These are phyloP conservation scores for Phalacrocorax aristotelis DNA, from an alignment of 2,113 vertebrate genomes.

Conservation along the genomic window DNA sequence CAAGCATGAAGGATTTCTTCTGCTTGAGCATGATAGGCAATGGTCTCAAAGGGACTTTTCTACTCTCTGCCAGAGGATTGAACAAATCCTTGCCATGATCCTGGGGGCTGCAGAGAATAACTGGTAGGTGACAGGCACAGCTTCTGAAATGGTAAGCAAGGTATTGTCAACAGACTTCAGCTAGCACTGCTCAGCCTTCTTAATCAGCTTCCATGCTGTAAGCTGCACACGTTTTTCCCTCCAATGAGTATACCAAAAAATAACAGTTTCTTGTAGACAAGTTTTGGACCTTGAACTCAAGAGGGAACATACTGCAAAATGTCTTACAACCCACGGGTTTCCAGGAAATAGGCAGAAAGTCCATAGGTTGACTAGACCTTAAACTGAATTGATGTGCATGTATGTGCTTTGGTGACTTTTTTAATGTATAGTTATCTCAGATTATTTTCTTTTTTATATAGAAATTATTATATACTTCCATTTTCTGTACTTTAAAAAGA, in stretches of 20 bases:
- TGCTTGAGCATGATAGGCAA: background rate
- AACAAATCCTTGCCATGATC: background rate
- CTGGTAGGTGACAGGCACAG: background rate
- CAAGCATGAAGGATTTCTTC: background rate
- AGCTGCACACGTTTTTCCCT: background rate
- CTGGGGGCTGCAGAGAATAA: background rate
- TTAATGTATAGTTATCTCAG: background rate
- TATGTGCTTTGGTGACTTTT: background rate
- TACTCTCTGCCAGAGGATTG: background rate
- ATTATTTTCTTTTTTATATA: background rate
- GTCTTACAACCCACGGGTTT: fast-evolving
- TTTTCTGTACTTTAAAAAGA: background rate
- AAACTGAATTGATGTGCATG: background rate
- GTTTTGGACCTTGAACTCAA: background rate
- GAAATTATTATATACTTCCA: background rate
- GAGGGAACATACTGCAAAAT: background rate
- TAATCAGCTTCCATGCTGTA: background rate
- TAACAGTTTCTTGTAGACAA: background rate
- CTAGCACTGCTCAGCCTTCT: background rate
- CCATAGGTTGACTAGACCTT: background rate
- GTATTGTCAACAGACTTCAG: background rate
- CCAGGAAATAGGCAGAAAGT: background rate
- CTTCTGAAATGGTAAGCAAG: background rate
- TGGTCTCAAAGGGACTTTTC: background rate
- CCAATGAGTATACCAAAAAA: background rate